These are phyloP conservation scores for Casuarius casuarius DNA, from an alignment of 2,113 vertebrate genomes.

Conservation along the genomic window DNA sequence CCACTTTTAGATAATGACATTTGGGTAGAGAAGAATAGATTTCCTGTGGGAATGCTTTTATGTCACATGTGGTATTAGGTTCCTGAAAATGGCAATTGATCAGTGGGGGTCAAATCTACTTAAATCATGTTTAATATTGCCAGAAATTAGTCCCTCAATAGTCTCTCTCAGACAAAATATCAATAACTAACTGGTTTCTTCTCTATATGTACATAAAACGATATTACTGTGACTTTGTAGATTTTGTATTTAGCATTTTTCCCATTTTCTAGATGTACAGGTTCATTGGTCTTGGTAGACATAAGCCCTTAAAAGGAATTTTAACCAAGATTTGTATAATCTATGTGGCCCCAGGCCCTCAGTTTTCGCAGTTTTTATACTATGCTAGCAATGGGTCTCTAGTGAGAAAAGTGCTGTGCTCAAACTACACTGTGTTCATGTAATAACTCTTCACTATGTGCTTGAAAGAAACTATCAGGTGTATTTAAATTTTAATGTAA, in stretches of 20 bases:
- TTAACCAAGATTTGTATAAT: neutral
- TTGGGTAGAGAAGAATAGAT: conserved; percentile 49
- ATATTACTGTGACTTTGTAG: neutral
- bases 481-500: neutral
- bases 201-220: neutral
- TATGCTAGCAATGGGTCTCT: neutral
- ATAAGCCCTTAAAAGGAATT: neutral
- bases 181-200: conserved; percentile 19
- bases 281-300: neutral
- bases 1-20: conserved; percentile 62
- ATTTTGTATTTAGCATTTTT: neutral
- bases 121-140: conserved; percentile 48
- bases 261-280: neutral
- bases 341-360: neutral
- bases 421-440: neutral
- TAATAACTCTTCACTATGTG: neutral
- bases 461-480: neutral
- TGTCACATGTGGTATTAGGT: conserved; percentile 23
- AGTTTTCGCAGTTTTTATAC: neutral
- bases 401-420: neutral
- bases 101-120: conserved; percentile 32
- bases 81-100: conserved; percentile 62
- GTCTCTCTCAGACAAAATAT: conserved; percentile 24
- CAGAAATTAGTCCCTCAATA: conserved; percentile 37
- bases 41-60: conserved; percentile 48